Conservation (phyloP, 2,888 invertebrate genomes). For the Anarsia innoxiella region DNA sequence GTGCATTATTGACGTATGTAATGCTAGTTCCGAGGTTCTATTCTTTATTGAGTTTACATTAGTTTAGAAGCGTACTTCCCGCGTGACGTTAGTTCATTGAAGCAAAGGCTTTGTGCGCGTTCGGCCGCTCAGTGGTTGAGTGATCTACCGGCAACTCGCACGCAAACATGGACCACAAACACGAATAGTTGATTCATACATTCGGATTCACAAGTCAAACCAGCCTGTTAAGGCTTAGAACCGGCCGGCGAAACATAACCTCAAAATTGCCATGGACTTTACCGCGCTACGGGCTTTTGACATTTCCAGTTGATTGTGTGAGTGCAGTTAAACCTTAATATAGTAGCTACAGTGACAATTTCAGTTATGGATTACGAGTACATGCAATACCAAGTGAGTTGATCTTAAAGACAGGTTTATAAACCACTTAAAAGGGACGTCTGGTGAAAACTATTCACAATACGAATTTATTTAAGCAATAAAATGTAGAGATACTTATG, state of each 20-base stretch:
- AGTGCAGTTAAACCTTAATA: constrained; percentile 50
- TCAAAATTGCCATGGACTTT: constrained; percentile 43
- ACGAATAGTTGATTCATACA: not conserved
- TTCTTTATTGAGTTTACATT: constrained; percentile 43
- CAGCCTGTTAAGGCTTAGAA: constrained; percentile 6
- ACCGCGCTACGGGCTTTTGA: constrained; percentile 43
- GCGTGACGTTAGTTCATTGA: constrained; percentile 67
- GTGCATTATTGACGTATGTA: constrained; percentile 43
- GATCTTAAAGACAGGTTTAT: constrained; percentile 20
- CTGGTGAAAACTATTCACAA: not conserved
- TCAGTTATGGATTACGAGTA: constrained; percentile 46
- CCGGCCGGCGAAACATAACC: constrained; percentile 46
- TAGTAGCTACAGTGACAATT: constrained; percentile 35
- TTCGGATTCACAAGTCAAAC: not conserved
- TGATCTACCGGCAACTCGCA: constrained; percentile 72
- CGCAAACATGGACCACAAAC: constrained; percentile 41
- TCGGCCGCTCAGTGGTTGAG: constrained; percentile 63
- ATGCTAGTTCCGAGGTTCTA: constrained; percentile 44
- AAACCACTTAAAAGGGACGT: not conserved
- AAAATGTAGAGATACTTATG: not conserved
- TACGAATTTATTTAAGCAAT: not conserved
- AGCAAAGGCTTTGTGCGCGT: constrained; percentile 52
- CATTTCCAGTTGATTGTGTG: constrained; percentile 49
- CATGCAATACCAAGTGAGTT: constrained; percentile 52
- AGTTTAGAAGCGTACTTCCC: constrained; percentile 64